phyloP scores from a whole-genome alignment of 2,797 vertebrate genomes.

The Macropus fuliginosus region DNA sequence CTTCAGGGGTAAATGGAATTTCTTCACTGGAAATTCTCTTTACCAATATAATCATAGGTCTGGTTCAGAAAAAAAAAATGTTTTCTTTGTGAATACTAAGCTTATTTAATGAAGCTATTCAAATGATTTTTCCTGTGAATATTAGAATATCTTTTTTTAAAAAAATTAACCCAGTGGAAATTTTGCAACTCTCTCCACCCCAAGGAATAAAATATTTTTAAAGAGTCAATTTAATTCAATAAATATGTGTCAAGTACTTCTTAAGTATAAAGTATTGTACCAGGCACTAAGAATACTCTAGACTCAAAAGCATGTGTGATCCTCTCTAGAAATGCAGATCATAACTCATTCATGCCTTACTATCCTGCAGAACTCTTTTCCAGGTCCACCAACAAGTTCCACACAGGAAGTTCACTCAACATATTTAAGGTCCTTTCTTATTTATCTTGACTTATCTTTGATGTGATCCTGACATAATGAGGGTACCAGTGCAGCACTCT shows the following conservation, averaged over 20 bases:
- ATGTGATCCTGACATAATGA: background rate
- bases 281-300: background rate
- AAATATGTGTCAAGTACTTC: background rate
- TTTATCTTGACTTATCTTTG: background rate
- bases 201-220: background rate
- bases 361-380: background rate
- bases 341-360: background rate
- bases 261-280: background rate
- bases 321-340: background rate
- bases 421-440: background rate
- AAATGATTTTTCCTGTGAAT: conserved; percentile 28
- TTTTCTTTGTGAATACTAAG: background rate
- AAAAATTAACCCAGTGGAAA: conserved; percentile 50
- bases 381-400: background rate
- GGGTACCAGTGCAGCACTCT: background rate
- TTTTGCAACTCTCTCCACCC: background rate
- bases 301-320: background rate
- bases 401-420: background rate
- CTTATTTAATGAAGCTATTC: conserved; percentile 11
- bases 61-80: background rate
- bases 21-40: background rate
- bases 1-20: background rate
- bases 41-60: background rate
- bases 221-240: background rate
- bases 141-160: background rate